A percentile compares a stretch with the other conserved stretches of the same genome.
Evolutionary conservation across 2,797 vertebrate genomes (phyloP).

Genomic region (Enteromius unitaeniatus): DNA sequence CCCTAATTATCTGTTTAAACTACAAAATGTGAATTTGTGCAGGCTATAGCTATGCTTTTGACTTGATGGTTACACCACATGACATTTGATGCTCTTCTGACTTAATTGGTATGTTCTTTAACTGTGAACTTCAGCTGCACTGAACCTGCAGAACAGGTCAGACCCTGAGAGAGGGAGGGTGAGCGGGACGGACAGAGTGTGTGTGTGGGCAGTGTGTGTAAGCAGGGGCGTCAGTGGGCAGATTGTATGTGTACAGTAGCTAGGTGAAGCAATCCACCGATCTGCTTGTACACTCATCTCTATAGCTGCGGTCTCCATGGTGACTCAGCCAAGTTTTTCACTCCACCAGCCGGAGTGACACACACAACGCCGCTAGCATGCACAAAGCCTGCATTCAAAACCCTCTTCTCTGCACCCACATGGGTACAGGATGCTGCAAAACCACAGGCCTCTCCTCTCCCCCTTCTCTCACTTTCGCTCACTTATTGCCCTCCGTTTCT

Average conservation of each 20-base stretch:
- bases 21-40: not conserved
- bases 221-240: constrained; percentile 28
- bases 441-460: not conserved
- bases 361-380: constrained; percentile 29
- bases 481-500: constrained; percentile 5
- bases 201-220: constrained; percentile 14
- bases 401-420: constrained; percentile 55
- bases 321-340: constrained; percentile 64
- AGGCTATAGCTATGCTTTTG: not conserved
- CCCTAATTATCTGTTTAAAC: not conserved
- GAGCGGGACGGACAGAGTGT: constrained; percentile 1
- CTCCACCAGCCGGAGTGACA: constrained; percentile 53
- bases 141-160: not conserved
- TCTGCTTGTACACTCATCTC: constrained; percentile 52
- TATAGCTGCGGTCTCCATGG: constrained; percentile 46
- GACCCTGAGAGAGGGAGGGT: not conserved
- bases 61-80: not conserved
- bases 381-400: constrained; percentile 41
- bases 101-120: not conserved
- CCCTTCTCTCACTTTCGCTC: not conserved
- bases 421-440: constrained; percentile 2
- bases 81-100: not conserved
- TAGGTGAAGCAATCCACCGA: constrained; percentile 43
- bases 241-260: constrained; percentile 43
- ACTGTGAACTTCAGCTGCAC: not conserved